Evolutionary conservation across 2,113 vertebrate species (phyloP).

Genomic region (Anser brachyrhynchus): DNA sequence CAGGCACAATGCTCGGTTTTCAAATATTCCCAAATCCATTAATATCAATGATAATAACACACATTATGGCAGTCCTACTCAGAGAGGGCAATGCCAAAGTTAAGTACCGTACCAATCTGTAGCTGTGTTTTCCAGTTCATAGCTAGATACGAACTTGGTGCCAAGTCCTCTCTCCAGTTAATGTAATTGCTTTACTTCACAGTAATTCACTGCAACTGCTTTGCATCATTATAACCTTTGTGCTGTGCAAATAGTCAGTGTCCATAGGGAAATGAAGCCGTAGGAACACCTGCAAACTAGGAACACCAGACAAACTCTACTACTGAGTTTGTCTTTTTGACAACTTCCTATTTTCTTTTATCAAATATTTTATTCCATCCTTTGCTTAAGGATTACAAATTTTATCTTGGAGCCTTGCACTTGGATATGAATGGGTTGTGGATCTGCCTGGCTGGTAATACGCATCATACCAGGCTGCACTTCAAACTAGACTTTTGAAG

Average conservation of each 20-base stretch:
- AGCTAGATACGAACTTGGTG: not conserved
- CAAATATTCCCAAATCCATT: not conserved
- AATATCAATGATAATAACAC: not conserved
- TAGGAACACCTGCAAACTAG: not conserved
- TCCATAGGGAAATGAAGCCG: not conserved
- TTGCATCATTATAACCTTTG: not conserved
- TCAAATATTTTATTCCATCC: not conserved
- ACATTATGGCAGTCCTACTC: not conserved
- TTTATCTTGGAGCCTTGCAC: not conserved
- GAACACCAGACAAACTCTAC: too few species aligned
- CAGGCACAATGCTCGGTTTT: not conserved
- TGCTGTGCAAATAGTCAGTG: not conserved
- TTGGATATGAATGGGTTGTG: not conserved
- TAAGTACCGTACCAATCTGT: not conserved
- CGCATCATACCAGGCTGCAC: not conserved
- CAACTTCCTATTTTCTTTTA: not conserved
- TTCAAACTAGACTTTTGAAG: not conserved
- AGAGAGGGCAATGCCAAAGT: not conserved
- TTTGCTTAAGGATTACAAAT: not conserved
- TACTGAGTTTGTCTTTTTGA: not conserved
- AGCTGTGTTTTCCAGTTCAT: not conserved
- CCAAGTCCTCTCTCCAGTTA: not conserved
- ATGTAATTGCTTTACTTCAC: not conserved
- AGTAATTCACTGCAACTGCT: not conserved
- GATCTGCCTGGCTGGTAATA: not conserved